Percentiles rank a stretch among this genome's conserved stretches.
Conservation (phyloP, 2,888 invertebrate genomes). For the Baronia brevicornis region DNA sequence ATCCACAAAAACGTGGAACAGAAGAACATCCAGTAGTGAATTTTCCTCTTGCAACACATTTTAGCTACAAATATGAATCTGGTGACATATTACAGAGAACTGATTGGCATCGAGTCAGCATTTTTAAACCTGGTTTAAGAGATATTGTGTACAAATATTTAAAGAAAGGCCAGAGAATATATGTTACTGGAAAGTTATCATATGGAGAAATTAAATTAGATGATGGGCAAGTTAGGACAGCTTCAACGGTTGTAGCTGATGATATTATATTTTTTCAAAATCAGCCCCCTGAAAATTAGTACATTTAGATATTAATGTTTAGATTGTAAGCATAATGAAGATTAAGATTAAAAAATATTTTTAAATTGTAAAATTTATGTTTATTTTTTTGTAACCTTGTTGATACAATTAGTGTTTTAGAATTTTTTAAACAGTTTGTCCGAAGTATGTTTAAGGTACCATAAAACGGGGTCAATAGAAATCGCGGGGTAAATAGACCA, state of each 20-base stretch:
- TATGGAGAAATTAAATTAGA: conserved; percentile 90
- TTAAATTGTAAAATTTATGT: too few species aligned
- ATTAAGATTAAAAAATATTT: conserved; percentile 13
- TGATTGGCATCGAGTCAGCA: conserved; percentile 93
- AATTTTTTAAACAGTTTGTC: too few species aligned
- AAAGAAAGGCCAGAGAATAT: conserved; percentile 89
- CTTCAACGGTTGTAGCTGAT: conserved; percentile 90
- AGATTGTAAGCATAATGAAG: conserved; percentile 12
- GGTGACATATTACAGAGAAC: conserved; percentile 90
- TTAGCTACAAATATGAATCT: conserved; percentile 85
- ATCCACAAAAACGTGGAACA: conserved; percentile 89
- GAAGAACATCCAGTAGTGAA: conserved; percentile 89
- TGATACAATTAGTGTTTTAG: too few species aligned
- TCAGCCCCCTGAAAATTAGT: conserved; percentile 28
- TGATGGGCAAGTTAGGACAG: conserved; percentile 80
- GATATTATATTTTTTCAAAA: conserved; percentile 88
- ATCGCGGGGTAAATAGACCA: too few species aligned
- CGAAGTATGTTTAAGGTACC: too few species aligned
- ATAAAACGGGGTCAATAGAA: too few species aligned
- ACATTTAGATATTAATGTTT: conserved; percentile 3
- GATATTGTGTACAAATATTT: conserved; percentile 86
- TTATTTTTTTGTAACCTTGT: too few species aligned
- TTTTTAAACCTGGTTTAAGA: conserved; percentile 89
- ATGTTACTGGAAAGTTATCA: conserved; percentile 87
- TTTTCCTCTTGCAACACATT: conserved; percentile 93